Base-by-base conservation (phyloP, 2,113 vertebrate species). In the Oryzias woworae region DNA sequence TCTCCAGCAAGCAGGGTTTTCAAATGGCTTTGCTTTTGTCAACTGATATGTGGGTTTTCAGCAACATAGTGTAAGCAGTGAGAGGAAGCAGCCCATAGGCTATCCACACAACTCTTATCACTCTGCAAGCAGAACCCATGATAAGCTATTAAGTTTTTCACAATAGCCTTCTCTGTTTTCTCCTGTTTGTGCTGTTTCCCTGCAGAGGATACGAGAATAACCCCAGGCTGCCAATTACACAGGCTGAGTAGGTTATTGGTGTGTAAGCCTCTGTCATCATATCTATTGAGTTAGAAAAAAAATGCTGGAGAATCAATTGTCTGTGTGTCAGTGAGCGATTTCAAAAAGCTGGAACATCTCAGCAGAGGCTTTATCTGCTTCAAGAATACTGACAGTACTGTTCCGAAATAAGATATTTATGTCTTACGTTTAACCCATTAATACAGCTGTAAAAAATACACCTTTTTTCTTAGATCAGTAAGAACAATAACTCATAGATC, bases 21-120 rank as follows among this genome's bases (percentile, higher is more conserved):
- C 58, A 57, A 73, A 71, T 77, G 71, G 84, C 83, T 85, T 85
- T 73, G 60, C 69, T 58, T 71, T 83, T 75, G 58, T 57, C 54
- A 58, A 79, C 76, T 86, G 86, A 88, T 82, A 83, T 78, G 69
- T 60, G 73, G 71, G 48, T 75, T 36, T 71, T 86, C 70, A 74
- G 78, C 77, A 66, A 62, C 57, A 69, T 57, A 24, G 76, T 73
- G 76, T 53, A 74, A 67, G 65, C 69, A 72, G 56, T 47, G 78
- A 69, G 75, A 65, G 58, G 66, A 63, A 72, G 67, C 63, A 77
- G 67, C 79, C 86, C 16, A 58, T 47, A 53, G 81, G 85, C 69
- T 66, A 74, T 81, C 78, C 66, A 67, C 76, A 74, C 59, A 69
- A 63, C 68, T 71, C 71, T 87, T 87, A 88, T 90, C 85, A 66